A percentile compares a stretch with the other conserved stretches of the same genome.
phyloP scores from a whole-genome alignment of 2,797 vertebrate genomes.

The Petrocephalus sullivani region DNA sequence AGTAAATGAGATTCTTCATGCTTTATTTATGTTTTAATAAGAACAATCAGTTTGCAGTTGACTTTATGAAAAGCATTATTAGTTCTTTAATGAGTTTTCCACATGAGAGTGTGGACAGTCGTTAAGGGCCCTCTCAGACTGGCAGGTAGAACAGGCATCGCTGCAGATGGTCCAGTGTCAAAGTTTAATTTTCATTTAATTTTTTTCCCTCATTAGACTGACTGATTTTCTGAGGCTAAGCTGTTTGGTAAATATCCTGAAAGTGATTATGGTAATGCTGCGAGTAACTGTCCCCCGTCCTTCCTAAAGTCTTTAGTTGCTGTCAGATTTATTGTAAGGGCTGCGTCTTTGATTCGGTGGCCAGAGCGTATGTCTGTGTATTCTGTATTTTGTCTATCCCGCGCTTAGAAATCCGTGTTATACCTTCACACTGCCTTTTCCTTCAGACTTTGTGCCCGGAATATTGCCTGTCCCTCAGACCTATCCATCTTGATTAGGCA shows the following conservation, averaged over 20 bases:
- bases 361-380: neutral
- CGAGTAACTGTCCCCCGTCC: neutral
- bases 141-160: slow-evolving; percentile 36
- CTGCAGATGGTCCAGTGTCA: slow-evolving; percentile 20
- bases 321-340: neutral
- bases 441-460: slow-evolving; percentile 57
- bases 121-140: slow-evolving; percentile 65
- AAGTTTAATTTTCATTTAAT: neutral
- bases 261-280: slow-evolving; percentile 7
- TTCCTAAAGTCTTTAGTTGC: slow-evolving; percentile 2
- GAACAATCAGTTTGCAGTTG: slow-evolving; percentile 68
- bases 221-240: neutral
- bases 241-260: slow-evolving; percentile 2
- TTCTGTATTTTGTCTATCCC: neutral
- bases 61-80: slow-evolving; percentile 93
- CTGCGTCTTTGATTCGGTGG: neutral
- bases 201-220: neutral
- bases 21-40: slow-evolving; percentile 51
- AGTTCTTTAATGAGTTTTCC: slow-evolving; percentile 92
- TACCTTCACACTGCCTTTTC: slow-evolving; percentile 48
- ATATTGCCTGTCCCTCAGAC: slow-evolving; percentile 73
- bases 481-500: slow-evolving; percentile 69
- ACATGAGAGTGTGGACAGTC: slow-evolving; percentile 77
- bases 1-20: slow-evolving; percentile 47
- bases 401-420: slow-evolving; percentile 31